Evolutionary conservation across 2,888 invertebrate species (phyloP), one percentile per base, ranked within the genome.

Genomic region (Camptogramma bilineatum): DNA sequence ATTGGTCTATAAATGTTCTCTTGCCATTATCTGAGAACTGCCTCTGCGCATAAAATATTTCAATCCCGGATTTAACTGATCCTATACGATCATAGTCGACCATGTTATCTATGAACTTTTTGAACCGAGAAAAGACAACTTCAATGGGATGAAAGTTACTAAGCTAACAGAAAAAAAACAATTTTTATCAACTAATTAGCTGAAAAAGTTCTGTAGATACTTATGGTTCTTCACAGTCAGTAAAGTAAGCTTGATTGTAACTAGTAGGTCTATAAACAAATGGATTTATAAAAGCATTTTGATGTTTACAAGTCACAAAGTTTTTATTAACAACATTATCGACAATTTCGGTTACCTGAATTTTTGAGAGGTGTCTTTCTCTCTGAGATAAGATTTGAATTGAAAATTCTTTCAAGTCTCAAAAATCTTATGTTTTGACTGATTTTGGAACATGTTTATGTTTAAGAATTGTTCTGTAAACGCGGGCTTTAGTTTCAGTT

Each of bases 1-100:
- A 28, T 63, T 48, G 58, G 64, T 66, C 62, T 62, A 60, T 21
- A 47, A 47, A 17, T 51, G 5, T 53, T 53, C 0, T 24, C 2
- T 48, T 28, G 34, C 31, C 4, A 19, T 10, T 39, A 3, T 46
- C 5, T 18, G 1, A n/a, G 16, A 19, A 8, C 39, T 60, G 24
- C 42, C 31, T 28, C 13, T 31, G 34, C 47, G 48, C 17, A 48
- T 24, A 48, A 0, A 54, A 10, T 5, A 53, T 28, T 52, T 56
- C 19, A 51, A 52, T 31, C 51, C 44, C 13, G 24, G 24, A 39
- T 50, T 9, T 48, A 9, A 39, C 8, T 8, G 31, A 47, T 47
- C 46, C 16, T 18, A n/a, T 52, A 1, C 17, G 17, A 18, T 34
- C 31, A 34, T 52, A 34, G 52, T 48, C 21, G 10, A 10, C 16